Base-by-base conservation (phyloP, 2,113 vertebrate species). In the Rostratula benghalensis region DNA sequence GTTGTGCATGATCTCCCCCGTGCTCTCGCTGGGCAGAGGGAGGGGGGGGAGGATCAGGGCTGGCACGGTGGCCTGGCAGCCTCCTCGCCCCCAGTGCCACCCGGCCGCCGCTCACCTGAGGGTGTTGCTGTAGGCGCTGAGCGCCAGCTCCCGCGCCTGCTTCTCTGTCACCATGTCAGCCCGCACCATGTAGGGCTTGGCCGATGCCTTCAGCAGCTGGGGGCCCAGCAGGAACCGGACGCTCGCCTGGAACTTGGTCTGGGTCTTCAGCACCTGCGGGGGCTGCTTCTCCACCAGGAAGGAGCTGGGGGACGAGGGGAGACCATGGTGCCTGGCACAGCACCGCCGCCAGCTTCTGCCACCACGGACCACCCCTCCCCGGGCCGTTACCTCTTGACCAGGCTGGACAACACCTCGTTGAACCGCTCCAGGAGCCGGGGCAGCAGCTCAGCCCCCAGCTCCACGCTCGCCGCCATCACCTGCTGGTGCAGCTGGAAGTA, bases 231-330 rank as follows among this genome's bases (percentile, higher is more conserved):
- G 97, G 96, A 99, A 99, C 76, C 99, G 98, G 33, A 99, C 97
- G 3, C 98, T 98, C 0, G 99, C 98, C 93, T 99, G 99, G 96
- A 99, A 99, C 97, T 99, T 99, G 83, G 99, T 99, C 95, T 99
- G 99, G 33, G 99, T 99, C 97, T 99, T 99, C 87, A 99, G 98
- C 95, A 99, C 99, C 95, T 99, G 99, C 0, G 99, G 99, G 6
- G 99, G 99, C 94, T 99, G 99, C 96, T 99, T 99, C 84, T 99
- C 99, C 92, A 99, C 99, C 71, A 99, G 86, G 64, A 99, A 98
- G 60, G 99, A 99, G 95, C 99, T 99, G 92, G 18, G 61, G 37
- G 45, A 43, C 20, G 54, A n/a, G 28, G 33, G 61, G 53, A 51
- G 22, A 64, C 8, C 2, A 2, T 10, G 50, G 77, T 24, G 69